These are phyloP conservation scores for Myotis daubentonii DNA, from an alignment of 2,797 vertebrate genomes.

Conservation along the genomic window DNA sequence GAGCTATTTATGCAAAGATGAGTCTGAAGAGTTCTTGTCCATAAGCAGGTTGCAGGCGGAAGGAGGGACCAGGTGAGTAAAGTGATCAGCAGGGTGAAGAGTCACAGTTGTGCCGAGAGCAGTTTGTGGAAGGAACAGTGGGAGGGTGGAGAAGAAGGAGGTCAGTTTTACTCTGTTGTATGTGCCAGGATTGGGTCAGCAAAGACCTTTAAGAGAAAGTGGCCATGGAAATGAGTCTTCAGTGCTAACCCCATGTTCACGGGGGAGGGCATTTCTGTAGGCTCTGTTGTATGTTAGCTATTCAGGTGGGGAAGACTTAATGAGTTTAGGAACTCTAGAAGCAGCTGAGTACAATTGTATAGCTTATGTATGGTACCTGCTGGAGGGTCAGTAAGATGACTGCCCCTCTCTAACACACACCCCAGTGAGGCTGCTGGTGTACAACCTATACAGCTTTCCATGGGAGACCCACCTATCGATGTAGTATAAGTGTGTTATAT, in stretches of 20 bases:
- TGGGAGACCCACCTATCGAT: background rate
- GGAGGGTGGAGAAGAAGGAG: background rate
- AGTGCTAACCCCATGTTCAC: background rate
- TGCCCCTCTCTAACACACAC: rapidly evolving
- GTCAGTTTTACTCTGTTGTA: background rate
- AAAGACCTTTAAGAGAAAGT: background rate
- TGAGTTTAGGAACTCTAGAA: background rate
- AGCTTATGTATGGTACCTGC: background rate
- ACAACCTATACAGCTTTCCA: background rate
- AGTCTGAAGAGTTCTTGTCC: background rate
- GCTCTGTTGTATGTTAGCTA: background rate
- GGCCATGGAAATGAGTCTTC: background rate
- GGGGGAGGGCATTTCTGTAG: background rate
- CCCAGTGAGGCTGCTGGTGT: background rate
- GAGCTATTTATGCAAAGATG: background rate
- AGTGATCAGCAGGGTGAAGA: background rate
- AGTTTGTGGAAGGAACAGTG: background rate
- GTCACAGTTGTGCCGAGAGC: background rate
- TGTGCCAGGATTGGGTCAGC: background rate
- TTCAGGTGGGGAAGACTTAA: background rate
- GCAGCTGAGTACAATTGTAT: background rate
- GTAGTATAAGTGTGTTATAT: background rate
- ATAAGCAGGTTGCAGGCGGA: background rate
- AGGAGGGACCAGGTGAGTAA: background rate
- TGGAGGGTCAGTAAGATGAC: background rate